phyloP scores from a whole-genome alignment of 2,113 vertebrate species.

The Glaucidium brasilianum region DNA sequence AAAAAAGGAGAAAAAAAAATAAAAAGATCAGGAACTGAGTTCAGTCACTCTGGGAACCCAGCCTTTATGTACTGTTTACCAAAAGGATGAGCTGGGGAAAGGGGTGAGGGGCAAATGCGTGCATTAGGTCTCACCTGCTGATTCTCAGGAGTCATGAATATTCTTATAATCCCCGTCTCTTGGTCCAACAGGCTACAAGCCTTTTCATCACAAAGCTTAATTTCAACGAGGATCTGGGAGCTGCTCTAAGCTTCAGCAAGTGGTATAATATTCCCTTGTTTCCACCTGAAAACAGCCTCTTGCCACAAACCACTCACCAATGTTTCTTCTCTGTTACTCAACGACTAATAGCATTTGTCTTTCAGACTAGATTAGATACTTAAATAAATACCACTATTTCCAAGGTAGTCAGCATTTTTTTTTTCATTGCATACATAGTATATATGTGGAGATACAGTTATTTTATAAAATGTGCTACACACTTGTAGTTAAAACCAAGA shows the following conservation, averaged over 20 bases:
- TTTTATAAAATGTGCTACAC: not conserved
- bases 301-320: constrained; percentile 35
- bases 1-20: not conserved
- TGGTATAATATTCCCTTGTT: constrained; percentile 72
- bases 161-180: constrained; percentile 84
- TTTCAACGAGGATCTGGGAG: constrained; percentile 64
- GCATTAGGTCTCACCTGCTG: constrained; percentile 88
- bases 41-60: constrained; percentile 86
- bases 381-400: not conserved
- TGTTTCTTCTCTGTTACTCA: constrained; percentile 31
- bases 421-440: not conserved
- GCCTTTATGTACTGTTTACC: constrained; percentile 86
- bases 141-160: constrained; percentile 89
- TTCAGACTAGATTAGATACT: constrained; percentile 1
- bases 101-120: constrained; percentile 14
- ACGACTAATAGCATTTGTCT: constrained; percentile 26
- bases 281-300: constrained; percentile 63
- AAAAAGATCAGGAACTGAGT: constrained; percentile 73
- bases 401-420: not conserved
- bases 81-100: constrained; percentile 86
- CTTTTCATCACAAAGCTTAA: constrained; percentile 63
- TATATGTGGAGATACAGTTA: not conserved
- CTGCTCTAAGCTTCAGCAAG: constrained; percentile 56
- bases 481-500: not conserved
- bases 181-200: constrained; percentile 68